phyloP scores from a whole-genome alignment of 2,888 invertebrate species.

The Pammene aurita region DNA sequence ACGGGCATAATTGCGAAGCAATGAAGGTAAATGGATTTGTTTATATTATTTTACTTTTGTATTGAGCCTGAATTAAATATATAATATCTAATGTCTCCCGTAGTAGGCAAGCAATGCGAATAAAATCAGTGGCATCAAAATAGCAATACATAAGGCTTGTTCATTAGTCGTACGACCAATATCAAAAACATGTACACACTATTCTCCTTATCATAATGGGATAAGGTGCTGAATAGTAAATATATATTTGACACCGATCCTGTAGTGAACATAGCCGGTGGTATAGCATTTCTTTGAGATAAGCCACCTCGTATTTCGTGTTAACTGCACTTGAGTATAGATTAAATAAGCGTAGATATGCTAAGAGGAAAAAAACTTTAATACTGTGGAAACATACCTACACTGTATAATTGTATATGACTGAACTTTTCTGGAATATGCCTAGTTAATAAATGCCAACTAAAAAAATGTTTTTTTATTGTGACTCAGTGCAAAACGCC shows the following conservation, averaged over 20 bases:
- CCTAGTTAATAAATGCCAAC: no score
- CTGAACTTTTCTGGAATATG: no score
- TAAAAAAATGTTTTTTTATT: no score
- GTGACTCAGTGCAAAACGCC: no score
- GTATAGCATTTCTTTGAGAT: constrained; percentile 34
- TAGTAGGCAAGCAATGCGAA: neutral
- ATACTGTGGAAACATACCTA: no score
- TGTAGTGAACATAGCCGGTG: neutral
- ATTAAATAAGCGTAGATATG: constrained; percentile 7
- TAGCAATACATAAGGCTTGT: constrained; percentile 12
- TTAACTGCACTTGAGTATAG: constrained; percentile 15
- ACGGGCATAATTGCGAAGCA: no score
- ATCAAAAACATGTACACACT: neutral
- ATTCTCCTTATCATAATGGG: neutral
- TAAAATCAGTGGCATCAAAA: neutral
- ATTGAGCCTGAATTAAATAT: no score
- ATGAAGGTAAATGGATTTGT: no score
- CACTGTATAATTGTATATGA: no score
- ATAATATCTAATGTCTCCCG: neutral
- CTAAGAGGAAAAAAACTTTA: no score
- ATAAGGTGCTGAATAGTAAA: neutral
- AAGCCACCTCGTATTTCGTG: constrained; percentile 31
- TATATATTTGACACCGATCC: neutral
- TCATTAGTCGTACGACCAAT: neutral
- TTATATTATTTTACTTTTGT: no score